phyloP scores from a whole-genome alignment of 2,888 invertebrate species.

The Ceratothoa steindachneri region DNA sequence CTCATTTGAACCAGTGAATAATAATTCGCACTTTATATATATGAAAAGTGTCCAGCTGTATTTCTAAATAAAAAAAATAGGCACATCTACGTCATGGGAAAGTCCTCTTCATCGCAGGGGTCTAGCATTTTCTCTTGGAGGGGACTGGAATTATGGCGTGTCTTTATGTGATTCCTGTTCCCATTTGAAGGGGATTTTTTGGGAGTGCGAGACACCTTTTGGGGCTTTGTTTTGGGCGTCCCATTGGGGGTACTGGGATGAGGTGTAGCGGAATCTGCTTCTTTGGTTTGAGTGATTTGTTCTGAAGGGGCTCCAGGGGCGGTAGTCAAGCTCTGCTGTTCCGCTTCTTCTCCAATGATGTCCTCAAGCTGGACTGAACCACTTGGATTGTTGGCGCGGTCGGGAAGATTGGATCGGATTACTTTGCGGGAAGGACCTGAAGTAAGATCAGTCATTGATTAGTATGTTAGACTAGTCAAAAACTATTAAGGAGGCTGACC shows the following conservation, averaged over 20 bases:
- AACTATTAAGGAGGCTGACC: too few relatives aligned
- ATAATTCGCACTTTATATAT: too few relatives aligned
- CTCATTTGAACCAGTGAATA: too few relatives aligned
- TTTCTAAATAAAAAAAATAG: neutral
- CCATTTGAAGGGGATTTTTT: too few relatives aligned
- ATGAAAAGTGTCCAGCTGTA: too few relatives aligned
- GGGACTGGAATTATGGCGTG: neutral
- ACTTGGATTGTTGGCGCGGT: constrained; percentile 42
- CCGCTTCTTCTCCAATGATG: constrained; percentile 38
- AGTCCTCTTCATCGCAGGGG: neutral
- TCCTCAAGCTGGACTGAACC: constrained; percentile 46
- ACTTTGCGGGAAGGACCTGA: constrained; percentile 41
- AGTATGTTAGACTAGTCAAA: too few relatives aligned
- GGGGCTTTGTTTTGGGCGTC: neutral
- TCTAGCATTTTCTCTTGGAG: neutral
- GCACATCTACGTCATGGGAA: neutral
- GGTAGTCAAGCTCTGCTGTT: constrained; percentile 32
- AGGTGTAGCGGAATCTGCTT: neutral
- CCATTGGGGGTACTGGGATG: neutral
- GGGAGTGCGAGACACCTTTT: too few relatives aligned
- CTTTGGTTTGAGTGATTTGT: neutral
- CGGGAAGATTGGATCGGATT: constrained; percentile 35
- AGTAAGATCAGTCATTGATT: neutral
- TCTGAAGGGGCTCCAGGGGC: neutral
- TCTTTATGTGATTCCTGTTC: too few relatives aligned